Evolutionary conservation across 2,797 vertebrate species (phyloP).

Genomic region (Hydrocynus forskahlii): DNA sequence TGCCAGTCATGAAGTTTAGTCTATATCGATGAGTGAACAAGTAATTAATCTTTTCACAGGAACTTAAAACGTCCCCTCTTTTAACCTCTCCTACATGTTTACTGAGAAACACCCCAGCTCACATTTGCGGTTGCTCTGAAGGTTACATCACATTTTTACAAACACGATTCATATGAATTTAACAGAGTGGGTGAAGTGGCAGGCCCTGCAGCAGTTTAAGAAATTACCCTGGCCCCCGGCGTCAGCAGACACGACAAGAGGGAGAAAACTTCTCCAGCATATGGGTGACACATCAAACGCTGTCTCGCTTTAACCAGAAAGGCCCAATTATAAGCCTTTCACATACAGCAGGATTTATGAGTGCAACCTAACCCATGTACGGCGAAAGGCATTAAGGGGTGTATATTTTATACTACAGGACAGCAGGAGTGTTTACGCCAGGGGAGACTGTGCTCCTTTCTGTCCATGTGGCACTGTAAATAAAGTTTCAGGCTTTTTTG

Average conservation of each 20-base stretch:
- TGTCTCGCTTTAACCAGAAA: slow-evolving; percentile 51
- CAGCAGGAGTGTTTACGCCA: slow-evolving; percentile 61
- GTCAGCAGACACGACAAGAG: slow-evolving; percentile 56
- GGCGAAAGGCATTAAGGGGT: slow-evolving; percentile 54
- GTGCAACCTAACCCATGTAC: slow-evolving; percentile 58
- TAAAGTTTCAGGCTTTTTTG: slow-evolving; percentile 51
- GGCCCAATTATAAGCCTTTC: slow-evolving; percentile 64
- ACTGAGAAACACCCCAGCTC: slow-evolving; percentile 35
- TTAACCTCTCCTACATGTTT: slow-evolving; percentile 38
- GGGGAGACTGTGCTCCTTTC: slow-evolving; percentile 49
- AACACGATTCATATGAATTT: slow-evolving; percentile 41
- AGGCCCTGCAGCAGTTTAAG: slow-evolving; percentile 63
- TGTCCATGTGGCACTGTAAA: slow-evolving; percentile 60
- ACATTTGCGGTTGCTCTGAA: slow-evolving; percentile 50
- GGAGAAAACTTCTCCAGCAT: slow-evolving; percentile 58
- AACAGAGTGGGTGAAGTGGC: slow-evolving; percentile 51
- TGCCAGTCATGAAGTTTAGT: background rate
- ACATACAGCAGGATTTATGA: slow-evolving; percentile 67
- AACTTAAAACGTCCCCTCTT: slow-evolving; percentile 14
- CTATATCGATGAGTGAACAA: slow-evolving; percentile 2
- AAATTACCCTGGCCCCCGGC: slow-evolving; percentile 59
- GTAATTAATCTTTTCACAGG: slow-evolving; percentile 34
- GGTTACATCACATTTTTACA: slow-evolving; percentile 40
- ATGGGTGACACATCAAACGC: slow-evolving; percentile 69
- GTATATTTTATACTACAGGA: slow-evolving; percentile 61